Percentiles rank a stretch among this genome's conserved stretches.
phyloP scores from a whole-genome alignment of 92 coral and sea anemone species.

The Porites rus region DNA sequence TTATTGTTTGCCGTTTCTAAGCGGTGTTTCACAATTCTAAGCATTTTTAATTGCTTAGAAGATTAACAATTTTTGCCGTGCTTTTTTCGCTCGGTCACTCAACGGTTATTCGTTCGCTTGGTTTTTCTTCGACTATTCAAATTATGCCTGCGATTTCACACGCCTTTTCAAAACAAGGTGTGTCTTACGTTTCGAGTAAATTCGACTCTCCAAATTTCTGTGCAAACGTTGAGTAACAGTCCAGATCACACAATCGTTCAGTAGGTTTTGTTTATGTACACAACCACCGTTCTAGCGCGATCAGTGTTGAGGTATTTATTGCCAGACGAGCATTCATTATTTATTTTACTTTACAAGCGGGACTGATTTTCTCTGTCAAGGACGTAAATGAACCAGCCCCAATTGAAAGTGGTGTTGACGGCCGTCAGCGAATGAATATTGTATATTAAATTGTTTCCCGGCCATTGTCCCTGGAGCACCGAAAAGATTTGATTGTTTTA shows the following conservation, averaged over 20 bases:
- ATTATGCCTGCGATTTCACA: conserved; percentile 58
- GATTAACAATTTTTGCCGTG: conserved; percentile 9
- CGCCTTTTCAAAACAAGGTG: conserved; percentile 44
- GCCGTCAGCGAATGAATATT: no score
- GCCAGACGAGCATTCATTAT: conserved; percentile 2
- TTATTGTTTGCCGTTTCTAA: conserved; percentile 27
- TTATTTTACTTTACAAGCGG: conserved; percentile 20
- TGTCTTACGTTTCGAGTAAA: conserved; percentile 25
- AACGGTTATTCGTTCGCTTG: not conserved
- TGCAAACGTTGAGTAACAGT: not conserved
- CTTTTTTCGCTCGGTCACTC: conserved; percentile 5
- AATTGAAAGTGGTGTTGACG: not conserved
- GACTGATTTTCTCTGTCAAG: conserved; percentile 14
- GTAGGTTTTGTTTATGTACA: not conserved
- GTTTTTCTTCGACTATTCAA: conserved; percentile 35
- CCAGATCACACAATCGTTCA: not conserved
- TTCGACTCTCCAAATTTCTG: conserved; percentile 5
- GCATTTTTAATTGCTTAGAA: conserved; percentile 25
- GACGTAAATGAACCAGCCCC: not conserved
- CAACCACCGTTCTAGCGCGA: not conserved
- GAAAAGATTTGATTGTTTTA: conserved; percentile 27
- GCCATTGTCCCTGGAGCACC: conserved; percentile 16
- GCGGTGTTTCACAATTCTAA: conserved; percentile 18
- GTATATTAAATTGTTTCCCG: not conserved
- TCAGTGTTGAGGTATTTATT: conserved; percentile 15